phyloP scores from a whole-genome alignment of 2,797 vertebrate genomes.

The Paramormyrops hopkinsi region DNA sequence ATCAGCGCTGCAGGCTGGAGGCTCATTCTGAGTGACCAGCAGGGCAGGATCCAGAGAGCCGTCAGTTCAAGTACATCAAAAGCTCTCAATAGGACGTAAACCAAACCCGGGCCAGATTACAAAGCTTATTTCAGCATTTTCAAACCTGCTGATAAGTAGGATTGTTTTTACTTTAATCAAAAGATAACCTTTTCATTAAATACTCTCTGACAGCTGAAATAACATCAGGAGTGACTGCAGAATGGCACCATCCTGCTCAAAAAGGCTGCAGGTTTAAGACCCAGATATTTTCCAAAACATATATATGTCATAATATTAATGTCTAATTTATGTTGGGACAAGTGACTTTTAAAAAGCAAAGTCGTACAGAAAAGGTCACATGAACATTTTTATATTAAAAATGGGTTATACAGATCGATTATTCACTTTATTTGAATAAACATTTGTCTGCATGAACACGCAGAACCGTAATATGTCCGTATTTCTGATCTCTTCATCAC shows the following conservation, averaged over 20 bases:
- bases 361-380: not conserved
- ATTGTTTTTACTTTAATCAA: not conserved
- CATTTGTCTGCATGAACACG: not conserved
- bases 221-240: not conserved
- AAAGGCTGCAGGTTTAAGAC: conserved; percentile 18
- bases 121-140: conserved; percentile 3
- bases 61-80: conserved; percentile 20
- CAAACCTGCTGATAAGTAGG: not conserved
- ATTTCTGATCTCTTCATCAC: not conserved
- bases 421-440: not conserved
- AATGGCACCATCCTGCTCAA: not conserved
- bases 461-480: not conserved
- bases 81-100: not conserved
- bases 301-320: not conserved
- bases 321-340: not conserved
- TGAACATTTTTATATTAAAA: not conserved
- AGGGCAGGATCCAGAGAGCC: conserved; percentile 17
- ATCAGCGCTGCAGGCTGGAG: conserved; percentile 26
- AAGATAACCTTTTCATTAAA: not conserved
- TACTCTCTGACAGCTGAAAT: not conserved
- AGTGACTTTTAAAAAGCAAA: not conserved
- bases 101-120: not conserved
- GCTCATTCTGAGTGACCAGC: conserved; percentile 13
- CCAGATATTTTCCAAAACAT: not conserved
- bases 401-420: not conserved